These are phyloP conservation scores for Linyphia triangularis DNA, from an alignment of 2,888 invertebrate species.

Conservation along the genomic window DNA sequence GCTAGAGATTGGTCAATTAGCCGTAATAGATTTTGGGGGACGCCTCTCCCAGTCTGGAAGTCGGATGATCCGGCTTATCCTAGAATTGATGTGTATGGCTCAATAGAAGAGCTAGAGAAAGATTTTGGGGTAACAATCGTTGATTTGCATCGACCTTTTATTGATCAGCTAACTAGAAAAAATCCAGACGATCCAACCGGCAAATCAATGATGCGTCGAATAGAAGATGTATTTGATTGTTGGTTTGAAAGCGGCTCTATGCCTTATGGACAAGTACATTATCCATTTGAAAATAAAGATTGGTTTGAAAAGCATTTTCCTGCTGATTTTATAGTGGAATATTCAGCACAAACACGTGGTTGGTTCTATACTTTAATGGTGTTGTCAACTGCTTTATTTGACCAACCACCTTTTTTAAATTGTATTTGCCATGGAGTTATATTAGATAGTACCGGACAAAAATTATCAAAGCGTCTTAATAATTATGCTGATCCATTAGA, in stretches of 20 bases:
- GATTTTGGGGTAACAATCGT: too few relatives aligned
- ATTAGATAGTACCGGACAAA: neutral
- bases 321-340: slow-evolving; percentile 99
- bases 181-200: too few relatives aligned
- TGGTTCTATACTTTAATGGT: slow-evolving; percentile 83
- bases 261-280: slow-evolving; percentile 98
- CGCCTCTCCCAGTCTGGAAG: too few relatives aligned
- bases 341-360: slow-evolving; percentile 97
- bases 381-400: neutral
- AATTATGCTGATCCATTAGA: neutral
- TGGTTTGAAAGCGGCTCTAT: slow-evolving; percentile 99
- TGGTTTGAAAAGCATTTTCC: slow-evolving; percentile 95
- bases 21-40: too few relatives aligned
- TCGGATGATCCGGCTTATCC: too few relatives aligned
- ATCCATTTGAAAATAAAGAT: slow-evolving; percentile 94
- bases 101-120: too few relatives aligned
- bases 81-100: too few relatives aligned
- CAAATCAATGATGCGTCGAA: too few relatives aligned
- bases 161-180: too few relatives aligned
- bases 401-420: neutral
- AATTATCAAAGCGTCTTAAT: neutral
- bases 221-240: slow-evolving; percentile 99
- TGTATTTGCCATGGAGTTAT: neutral
- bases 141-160: too few relatives aligned
- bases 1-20: too few relatives aligned